A percentile compares a stretch with the other conserved stretches of the same genome.
These are phyloP conservation scores for Drosophila flavopinicola DNA, from an alignment of 2,888 invertebrate genomes.

Conservation along the genomic window DNA sequence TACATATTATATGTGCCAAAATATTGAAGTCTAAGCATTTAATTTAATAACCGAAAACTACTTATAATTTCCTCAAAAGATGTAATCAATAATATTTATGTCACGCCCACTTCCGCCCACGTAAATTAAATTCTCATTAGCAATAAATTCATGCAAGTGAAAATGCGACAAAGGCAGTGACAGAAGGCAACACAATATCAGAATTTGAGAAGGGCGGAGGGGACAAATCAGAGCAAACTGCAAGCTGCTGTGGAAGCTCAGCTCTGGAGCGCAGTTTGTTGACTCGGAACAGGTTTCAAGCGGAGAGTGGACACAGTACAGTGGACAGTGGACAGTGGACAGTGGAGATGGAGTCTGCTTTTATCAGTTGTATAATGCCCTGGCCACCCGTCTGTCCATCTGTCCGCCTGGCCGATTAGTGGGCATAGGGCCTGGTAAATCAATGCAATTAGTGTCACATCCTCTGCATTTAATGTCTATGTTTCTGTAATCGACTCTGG, in stretches of 20 bases:
- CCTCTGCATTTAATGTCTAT: slow-evolving; percentile 77
- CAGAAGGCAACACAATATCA: slow-evolving; percentile 10
- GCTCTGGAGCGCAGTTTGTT: slow-evolving; percentile 27
- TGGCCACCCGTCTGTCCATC: slow-evolving; percentile 16
- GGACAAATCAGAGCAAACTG: no score
- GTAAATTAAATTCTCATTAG: slow-evolving; percentile 73
- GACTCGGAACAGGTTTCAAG: slow-evolving; percentile 40
- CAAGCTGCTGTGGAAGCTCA: no score
- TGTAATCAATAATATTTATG: slow-evolving; percentile 6
- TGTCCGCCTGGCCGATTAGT: slow-evolving; percentile 21
- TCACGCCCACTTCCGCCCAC: slow-evolving; percentile 5
- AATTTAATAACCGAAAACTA: background rate
- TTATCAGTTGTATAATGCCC: slow-evolving; percentile 45
- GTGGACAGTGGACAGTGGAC: background rate
- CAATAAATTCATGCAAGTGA: slow-evolving; percentile 68
- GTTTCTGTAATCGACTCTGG: slow-evolving; percentile 73
- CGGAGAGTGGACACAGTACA: background rate
- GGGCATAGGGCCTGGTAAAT: slow-evolving; percentile 69
- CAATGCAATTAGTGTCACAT: slow-evolving; percentile 79
- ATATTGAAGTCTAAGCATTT: no score
- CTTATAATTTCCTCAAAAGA: background rate
- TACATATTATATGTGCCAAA: no score
- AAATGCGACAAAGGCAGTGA: slow-evolving; percentile 55
- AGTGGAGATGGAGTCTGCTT: slow-evolving; percentile 22
- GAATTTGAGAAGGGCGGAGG: slow-evolving; percentile 26